Conservation (phyloP, 2,113 vertebrate genomes). For the Pardalotus punctatus region DNA sequence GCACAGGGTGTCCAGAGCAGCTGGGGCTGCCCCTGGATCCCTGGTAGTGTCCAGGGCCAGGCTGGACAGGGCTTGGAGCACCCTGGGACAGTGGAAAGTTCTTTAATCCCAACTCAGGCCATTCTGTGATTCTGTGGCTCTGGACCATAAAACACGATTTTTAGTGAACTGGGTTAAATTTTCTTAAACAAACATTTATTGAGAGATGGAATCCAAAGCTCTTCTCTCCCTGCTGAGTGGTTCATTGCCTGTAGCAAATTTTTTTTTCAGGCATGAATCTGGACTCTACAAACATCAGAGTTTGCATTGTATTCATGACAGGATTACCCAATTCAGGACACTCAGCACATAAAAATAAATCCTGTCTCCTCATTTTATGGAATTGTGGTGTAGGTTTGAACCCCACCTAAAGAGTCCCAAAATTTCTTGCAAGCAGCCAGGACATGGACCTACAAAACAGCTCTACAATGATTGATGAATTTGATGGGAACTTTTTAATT, state of each 20-base stretch:
- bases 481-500: neutral
- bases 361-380: neutral
- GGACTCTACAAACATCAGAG: neutral
- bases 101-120: neutral
- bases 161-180: neutral
- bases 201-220: neutral
- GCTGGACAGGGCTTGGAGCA: accelerated
- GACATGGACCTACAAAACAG: neutral
- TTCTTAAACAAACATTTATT: neutral
- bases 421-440: neutral
- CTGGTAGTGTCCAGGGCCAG: neutral
- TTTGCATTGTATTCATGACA: neutral
- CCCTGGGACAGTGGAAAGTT: accelerated
- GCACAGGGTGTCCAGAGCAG: neutral
- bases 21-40: neutral
- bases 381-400: neutral
- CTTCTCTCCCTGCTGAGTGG: neutral
- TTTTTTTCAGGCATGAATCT: neutral
- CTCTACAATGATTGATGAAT: neutral
- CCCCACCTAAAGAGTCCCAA: neutral
- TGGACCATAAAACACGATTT: neutral
- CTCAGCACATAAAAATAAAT: neutral
- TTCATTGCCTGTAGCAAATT: neutral
- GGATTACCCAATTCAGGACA: neutral
- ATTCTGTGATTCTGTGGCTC: neutral